Evolutionary conservation across 1,140 invertebrate species (phyloP), one percentile per base, ranked within the genome.

Genomic region (Steinernema feltiae): DNA sequence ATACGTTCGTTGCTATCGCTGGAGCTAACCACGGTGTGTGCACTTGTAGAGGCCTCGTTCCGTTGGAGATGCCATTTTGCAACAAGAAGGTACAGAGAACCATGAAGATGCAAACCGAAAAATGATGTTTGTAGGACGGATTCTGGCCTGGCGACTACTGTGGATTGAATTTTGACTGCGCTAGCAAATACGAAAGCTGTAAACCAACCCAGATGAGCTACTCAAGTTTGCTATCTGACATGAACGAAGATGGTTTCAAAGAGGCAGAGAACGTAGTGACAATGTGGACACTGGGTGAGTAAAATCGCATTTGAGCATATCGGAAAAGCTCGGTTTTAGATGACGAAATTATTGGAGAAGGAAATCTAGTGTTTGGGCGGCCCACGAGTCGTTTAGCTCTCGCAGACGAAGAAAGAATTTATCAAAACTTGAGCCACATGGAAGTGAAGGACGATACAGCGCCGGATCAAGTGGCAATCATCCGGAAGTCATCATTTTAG

Each of bases 11-110:
- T 17, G 77, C 76, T 27, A 69, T 79, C 29, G n/a, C 77, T 30
- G 78, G 78, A n/a, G 78, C 48, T 27, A 79, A 79, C 29, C 78
- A 73, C 69, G 77, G 77, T 48, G 72, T 73, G 12, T 79, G 77
- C 35, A 71, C 72, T n/a, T 71, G 70, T 29, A 46, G 27, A 53
- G 48, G 29, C 30, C 30, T 30, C n/a, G n/a, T n/a, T n/a, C n/a
- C n/a, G n/a, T n/a, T n/a, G n/a, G n/a, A n/a, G 24, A 69, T 18
- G 1, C 15, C 73, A 27, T 46, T 46, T 1, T 18, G 18, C 18
- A 78, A 69, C 1, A 78, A 76, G n/a, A 79, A 78, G n/a, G 48
- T n/a, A n/a, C n/a, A n/a, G n/a, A n/a, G n/a, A n/a, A n/a, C n/a
- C n/a, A n/a, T n/a, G n/a, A n/a, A n/a, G n/a, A n/a, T n/a, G n/a